phyloP scores from a whole-genome alignment of 2,797 vertebrate species.

The Peromyscus eremicus region DNA sequence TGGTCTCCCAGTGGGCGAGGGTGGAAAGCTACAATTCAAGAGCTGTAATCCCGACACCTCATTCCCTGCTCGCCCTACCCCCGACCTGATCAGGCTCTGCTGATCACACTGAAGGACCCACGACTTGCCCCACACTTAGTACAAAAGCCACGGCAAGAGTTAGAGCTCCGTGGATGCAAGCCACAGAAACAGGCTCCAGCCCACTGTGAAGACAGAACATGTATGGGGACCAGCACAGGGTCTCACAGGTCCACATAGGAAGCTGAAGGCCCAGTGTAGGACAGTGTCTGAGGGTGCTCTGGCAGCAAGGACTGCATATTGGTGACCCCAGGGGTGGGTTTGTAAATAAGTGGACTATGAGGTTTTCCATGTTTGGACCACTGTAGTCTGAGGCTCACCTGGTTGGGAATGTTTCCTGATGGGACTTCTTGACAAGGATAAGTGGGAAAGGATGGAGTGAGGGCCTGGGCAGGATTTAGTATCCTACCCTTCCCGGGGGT shows the following conservation, averaged over 20 bases:
- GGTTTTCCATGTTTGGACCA: no score
- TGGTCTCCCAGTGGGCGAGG: fast-evolving
- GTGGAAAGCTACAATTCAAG: neutral
- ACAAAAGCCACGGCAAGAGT: neutral
- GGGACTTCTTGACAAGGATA: no score
- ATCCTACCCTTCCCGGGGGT: neutral
- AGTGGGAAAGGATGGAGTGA: no score
- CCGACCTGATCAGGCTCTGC: neutral
- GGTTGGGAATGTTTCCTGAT: neutral
- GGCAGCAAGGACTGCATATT: fast-evolving
- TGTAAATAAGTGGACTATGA: no score
- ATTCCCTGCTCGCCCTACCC: neutral
- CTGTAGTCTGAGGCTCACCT: neutral
- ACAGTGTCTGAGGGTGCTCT: fast-evolving
- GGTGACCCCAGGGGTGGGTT: fast-evolving
- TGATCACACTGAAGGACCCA: no score
- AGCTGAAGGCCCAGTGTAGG: neutral
- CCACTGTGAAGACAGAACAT: neutral
- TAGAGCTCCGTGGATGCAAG: neutral
- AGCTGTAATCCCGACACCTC: neutral
- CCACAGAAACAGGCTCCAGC: neutral
- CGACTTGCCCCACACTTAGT: fast-evolving
- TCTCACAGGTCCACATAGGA: neutral
- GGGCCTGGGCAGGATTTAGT: neutral
- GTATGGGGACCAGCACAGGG: fast-evolving